phyloP scores from a whole-genome alignment of 2,113 vertebrate genomes.

The Psettodes erumei region DNA sequence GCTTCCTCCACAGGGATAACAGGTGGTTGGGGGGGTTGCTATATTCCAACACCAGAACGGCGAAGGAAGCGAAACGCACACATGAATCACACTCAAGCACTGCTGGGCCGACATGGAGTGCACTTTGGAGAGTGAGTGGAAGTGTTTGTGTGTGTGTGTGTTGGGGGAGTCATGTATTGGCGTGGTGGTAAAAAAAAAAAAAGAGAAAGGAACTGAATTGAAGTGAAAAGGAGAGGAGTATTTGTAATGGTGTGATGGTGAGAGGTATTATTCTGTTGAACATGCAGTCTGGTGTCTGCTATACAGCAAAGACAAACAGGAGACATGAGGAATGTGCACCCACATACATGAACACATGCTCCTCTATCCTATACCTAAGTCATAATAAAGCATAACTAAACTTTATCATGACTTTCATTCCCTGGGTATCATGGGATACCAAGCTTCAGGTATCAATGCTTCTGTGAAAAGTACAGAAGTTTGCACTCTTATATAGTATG shows the following conservation, averaged over 20 bases:
- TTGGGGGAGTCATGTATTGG: not conserved
- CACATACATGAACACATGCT: not conserved
- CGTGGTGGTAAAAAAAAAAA: not conserved
- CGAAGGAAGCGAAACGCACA: conserved; percentile 16
- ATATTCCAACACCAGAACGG: conserved; percentile 9
- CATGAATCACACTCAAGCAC: conserved; percentile 39
- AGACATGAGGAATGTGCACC: not conserved
- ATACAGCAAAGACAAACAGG: conserved; percentile 17
- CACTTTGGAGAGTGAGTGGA: conserved; percentile 5
- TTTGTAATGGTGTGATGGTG: not conserved
- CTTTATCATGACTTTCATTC: not conserved
- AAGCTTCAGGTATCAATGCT: not conserved
- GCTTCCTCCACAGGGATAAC: conserved; percentile 23
- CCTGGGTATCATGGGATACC: not conserved
- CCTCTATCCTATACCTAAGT: too few relatives aligned
- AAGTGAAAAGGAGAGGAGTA: not conserved
- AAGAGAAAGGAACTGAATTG: not conserved
- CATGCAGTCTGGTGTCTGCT: conserved; percentile 1
- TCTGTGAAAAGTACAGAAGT: too few relatives aligned
- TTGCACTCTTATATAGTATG: not conserved
- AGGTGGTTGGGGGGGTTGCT: conserved; percentile 35
- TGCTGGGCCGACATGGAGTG: conserved; percentile 4
- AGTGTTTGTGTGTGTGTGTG: not conserved
- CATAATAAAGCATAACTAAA: too few relatives aligned
- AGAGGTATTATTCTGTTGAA: conserved; percentile 29